Conservation (phyloP, 2,113 vertebrate species). For the Lasiurus borealis region DNA sequence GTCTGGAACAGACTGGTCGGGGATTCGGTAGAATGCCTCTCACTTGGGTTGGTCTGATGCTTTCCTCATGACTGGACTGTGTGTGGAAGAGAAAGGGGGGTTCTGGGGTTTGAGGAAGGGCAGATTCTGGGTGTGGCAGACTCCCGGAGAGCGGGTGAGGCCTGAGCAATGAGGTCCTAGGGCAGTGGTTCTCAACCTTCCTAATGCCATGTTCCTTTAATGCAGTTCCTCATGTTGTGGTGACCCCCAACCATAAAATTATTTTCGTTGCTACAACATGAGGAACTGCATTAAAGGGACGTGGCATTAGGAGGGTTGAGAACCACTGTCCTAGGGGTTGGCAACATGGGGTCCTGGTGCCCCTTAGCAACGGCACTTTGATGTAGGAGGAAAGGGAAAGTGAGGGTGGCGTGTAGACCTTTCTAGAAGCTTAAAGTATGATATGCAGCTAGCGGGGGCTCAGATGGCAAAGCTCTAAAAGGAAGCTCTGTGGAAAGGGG, state of each 20-base stretch:
- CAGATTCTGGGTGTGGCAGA: background rate
- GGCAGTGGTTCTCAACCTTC: no score
- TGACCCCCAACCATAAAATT: no score
- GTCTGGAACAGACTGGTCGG: background rate
- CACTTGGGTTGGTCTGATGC: background rate
- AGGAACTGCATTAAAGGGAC: no score
- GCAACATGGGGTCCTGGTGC: background rate
- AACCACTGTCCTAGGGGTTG: no score
- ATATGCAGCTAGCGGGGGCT: background rate
- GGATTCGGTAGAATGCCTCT: no score
- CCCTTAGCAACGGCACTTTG: background rate
- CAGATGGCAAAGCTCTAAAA: background rate
- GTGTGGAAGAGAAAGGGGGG: background rate
- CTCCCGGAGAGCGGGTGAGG: background rate
- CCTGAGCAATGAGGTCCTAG: background rate
- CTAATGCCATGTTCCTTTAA: no score
- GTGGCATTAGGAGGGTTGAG: no score
- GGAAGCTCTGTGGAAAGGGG: background rate
- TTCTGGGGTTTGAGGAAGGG: background rate
- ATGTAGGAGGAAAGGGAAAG: background rate
- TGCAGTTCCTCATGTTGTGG: no score
- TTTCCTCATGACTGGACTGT: background rate
- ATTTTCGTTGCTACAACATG: no score
- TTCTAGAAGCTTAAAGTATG: background rate
- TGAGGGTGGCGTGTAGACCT: background rate